These are phyloP conservation scores for Epistrophe eligans DNA, from an alignment of 2,888 invertebrate genomes.

Conservation along the genomic window DNA sequence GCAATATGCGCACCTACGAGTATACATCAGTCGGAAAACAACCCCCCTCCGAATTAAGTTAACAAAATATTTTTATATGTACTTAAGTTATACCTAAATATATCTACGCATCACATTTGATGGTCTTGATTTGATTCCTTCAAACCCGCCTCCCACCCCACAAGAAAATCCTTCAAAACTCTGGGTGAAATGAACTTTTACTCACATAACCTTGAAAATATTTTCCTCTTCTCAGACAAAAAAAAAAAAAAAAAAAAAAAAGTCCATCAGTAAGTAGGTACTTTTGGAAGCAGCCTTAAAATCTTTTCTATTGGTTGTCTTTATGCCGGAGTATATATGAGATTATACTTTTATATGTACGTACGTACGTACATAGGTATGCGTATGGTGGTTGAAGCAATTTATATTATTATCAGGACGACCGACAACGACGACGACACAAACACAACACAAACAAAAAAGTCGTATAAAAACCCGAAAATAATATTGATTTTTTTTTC, in stretches of 20 bases:
- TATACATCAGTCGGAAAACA: conserved; percentile 7
- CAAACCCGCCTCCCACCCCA: not conserved
- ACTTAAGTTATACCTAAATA: not conserved
- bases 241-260: conserved; percentile 19
- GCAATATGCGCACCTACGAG: not conserved
- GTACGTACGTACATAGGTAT: not conserved
- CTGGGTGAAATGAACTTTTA: conserved; percentile 49
- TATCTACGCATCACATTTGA: conserved; percentile 1
- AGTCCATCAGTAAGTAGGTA: not conserved
- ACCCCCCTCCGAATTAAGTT: not conserved
- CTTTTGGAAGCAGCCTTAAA: not conserved
- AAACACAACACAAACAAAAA: not conserved
- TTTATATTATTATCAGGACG: not conserved
- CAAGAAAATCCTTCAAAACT: not conserved
- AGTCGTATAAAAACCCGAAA: not conserved
- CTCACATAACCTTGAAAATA: conserved; percentile 43
- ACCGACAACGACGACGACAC: conserved; percentile 3
- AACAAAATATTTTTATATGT: too few relatives aligned
- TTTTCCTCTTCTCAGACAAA: conserved; percentile 41
- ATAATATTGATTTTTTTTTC: conserved; percentile 34
- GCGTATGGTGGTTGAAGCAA: not conserved
- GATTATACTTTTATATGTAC: not conserved
- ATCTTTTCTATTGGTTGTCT: not conserved
- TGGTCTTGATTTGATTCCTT: conserved; percentile 6
- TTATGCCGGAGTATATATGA: not conserved